These are phyloP conservation scores for Bombylius discolor DNA, from an alignment of 2,888 invertebrate species.

Conservation along the genomic window DNA sequence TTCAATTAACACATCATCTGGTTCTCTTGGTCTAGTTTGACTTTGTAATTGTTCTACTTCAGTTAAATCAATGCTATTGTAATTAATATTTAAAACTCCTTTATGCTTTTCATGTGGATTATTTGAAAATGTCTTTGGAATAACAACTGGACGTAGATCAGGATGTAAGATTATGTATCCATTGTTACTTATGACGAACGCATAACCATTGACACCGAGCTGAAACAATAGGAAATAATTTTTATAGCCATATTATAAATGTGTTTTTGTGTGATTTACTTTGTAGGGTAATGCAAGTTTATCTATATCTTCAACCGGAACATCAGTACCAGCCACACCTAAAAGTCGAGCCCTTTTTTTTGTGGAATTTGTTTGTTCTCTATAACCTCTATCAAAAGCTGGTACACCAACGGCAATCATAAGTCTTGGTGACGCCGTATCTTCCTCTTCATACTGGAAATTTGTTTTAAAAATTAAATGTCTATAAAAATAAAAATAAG, in stretches of 20 bases:
- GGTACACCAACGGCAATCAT: conserved; percentile 89
- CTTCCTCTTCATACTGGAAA: conserved; percentile 23
- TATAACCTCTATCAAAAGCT: conserved; percentile 66
- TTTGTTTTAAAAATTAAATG: background rate
- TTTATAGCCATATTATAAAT: background rate
- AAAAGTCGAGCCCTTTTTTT: conserved; percentile 53
- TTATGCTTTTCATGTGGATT: conserved; percentile 20
- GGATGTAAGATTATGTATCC: conserved; percentile 93
- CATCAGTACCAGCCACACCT: conserved; percentile 82
- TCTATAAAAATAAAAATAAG: background rate
- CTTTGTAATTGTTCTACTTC: conserved; percentile 82
- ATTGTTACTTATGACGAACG: conserved; percentile 93
- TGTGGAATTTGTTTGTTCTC: conserved; percentile 33
- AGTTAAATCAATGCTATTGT: conserved; percentile 89
- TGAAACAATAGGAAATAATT: conserved; percentile 25
- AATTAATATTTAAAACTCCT: conserved; percentile 63
- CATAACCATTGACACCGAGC: conserved; percentile 93
- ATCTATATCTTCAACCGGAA: conserved; percentile 76
- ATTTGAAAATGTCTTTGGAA: background rate
- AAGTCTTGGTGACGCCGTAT: conserved; percentile 39
- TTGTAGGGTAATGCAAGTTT: conserved; percentile 82
- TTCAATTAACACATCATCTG: conserved; percentile 43
- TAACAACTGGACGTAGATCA: conserved; percentile 75
- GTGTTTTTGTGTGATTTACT: conserved; percentile 35
- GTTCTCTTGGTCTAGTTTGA: conserved; percentile 50